Percentiles rank a stretch among this genome's conserved stretches.
These are phyloP conservation scores for Pelobates fuscus DNA, from an alignment of 2,113 vertebrate species.

Conservation along the genomic window DNA sequence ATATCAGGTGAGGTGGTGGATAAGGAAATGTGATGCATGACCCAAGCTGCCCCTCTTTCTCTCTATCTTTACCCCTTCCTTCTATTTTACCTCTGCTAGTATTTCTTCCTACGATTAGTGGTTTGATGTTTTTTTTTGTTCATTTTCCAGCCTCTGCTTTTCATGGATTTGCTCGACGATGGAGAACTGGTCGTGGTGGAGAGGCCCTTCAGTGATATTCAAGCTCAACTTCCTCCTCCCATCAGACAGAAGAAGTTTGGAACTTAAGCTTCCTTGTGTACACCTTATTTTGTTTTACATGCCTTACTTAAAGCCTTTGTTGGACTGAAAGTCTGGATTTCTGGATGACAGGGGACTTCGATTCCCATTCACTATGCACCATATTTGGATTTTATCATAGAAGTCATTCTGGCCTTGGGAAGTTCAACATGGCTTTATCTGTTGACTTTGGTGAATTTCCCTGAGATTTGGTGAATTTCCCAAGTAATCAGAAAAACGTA, in stretches of 20 bases:
- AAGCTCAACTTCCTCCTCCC: constrained; percentile 81
- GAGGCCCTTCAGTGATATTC: constrained; percentile 83
- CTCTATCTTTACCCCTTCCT: not conserved
- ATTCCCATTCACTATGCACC: not conserved
- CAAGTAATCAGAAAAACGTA: no score
- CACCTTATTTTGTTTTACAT: no score
- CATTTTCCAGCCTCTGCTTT: constrained; percentile 76
- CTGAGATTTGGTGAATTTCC: no score
- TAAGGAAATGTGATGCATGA: no score
- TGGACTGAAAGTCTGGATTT: no score
- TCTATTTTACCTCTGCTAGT: no score
- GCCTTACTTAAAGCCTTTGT: not conserved
- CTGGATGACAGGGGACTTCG: not conserved
- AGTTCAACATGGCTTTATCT: not conserved
- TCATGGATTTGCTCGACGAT: constrained; percentile 78
- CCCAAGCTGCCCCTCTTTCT: not conserved
- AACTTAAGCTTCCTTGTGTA: constrained; percentile 70
- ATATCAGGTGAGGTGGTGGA: constrained; percentile 76
- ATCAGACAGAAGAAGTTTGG: constrained; percentile 92
- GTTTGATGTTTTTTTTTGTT: no score
- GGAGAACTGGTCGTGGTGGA: constrained; percentile 86
- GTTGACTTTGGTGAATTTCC: not conserved
- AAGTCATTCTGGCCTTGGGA: not conserved
- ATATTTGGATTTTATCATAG: not conserved
- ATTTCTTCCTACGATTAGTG: no score